Evolutionary conservation across 2,888 invertebrate species (phyloP).

Genomic region (Melanargia galathea): DNA sequence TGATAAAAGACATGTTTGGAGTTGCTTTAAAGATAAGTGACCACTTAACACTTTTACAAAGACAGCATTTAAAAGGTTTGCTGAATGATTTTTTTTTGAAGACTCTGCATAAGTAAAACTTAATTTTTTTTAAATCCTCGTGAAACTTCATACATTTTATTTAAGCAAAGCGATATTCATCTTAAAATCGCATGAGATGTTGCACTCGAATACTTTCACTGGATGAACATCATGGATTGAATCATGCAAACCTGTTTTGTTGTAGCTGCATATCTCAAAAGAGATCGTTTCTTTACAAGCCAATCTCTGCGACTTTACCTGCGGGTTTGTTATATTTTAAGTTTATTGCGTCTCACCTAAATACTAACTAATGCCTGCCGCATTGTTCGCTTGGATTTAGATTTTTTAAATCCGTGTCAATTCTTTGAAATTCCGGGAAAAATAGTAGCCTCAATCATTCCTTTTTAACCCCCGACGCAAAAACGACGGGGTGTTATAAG

Average conservation of each 20-base stretch:
- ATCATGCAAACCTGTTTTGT: conserved; percentile 1
- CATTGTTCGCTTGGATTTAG: no score
- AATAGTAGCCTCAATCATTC: no score
- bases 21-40: neutral
- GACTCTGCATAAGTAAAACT: neutral
- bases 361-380: no score
- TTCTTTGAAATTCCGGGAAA: no score
- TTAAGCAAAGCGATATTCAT: conserved; percentile 1
- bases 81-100: conserved; percentile 1
- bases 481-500: no score
- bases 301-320: neutral
- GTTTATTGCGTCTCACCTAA: no score
- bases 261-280: no score
- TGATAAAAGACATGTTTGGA: neutral
- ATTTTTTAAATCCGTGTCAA: no score
- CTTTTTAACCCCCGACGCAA: no score
- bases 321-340: neutral
- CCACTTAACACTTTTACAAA: conserved; percentile 1
- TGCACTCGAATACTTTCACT: conserved; percentile 9
- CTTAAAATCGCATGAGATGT: neutral
- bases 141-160: neutral
- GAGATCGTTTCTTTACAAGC: neutral
- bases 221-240: conserved; percentile 4
- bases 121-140: neutral
- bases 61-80: neutral